phyloP scores from a whole-genome alignment of 2,113 vertebrate species.

The Tauraco erythrolophus region DNA sequence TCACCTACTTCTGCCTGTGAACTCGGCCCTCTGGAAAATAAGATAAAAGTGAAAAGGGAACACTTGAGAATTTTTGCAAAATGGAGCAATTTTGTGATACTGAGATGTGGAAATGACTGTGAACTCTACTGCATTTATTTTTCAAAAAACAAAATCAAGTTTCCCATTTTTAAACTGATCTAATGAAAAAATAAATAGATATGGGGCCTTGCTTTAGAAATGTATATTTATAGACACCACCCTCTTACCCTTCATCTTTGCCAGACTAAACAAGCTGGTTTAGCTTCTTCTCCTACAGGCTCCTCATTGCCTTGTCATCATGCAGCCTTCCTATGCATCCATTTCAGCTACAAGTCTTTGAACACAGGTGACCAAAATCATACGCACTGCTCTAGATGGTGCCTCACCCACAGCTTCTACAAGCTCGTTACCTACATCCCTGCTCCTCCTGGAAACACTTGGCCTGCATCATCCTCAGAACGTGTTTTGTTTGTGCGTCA shows the following conservation, averaged over 20 bases:
- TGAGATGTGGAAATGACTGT: background rate
- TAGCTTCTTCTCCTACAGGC: background rate
- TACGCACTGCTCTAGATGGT: background rate
- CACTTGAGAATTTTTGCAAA: background rate
- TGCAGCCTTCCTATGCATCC: background rate
- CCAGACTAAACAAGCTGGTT: constrained; percentile 21
- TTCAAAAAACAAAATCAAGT: background rate
- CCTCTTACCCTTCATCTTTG: background rate
- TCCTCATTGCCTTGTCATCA: background rate
- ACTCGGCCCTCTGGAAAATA: background rate
- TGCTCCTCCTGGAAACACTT: background rate
- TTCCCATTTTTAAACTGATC: background rate
- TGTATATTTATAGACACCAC: constrained; percentile 5
- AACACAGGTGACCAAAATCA: background rate
- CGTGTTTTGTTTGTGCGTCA: background rate
- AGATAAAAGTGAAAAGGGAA: background rate
- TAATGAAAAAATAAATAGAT: constrained; percentile 17
- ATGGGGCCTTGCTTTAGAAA: background rate
- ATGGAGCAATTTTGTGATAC: background rate
- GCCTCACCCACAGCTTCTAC: background rate
- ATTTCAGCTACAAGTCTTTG: background rate
- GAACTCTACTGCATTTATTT: background rate
- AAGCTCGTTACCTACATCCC: background rate
- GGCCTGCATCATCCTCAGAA: background rate
- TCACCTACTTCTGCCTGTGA: background rate